A percentile compares a stretch with the other conserved stretches of the same genome.
phyloP scores from a whole-genome alignment of 2,113 vertebrate genomes.

The Dolichotis patagonum region DNA sequence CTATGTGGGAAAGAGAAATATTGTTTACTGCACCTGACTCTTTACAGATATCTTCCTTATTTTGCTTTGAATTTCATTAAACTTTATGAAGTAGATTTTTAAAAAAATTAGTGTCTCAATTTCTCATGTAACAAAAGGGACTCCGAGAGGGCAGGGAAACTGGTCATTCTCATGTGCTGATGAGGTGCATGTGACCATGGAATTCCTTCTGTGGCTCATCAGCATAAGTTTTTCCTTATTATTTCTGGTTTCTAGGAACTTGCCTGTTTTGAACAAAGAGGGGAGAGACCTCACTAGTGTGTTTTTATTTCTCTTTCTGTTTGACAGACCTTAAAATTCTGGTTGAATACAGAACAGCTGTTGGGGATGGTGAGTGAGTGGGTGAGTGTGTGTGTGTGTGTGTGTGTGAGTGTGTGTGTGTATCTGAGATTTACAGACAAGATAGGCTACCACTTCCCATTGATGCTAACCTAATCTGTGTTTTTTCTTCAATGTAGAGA shows the following conservation, averaged over 20 bases:
- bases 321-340: constrained; percentile 8
- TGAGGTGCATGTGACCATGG: neutral
- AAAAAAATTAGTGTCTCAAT: neutral
- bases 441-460: neutral
- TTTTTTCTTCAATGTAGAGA: neutral
- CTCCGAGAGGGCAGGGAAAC: neutral
- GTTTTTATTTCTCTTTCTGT: constrained; percentile 26
- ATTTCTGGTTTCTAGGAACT: neutral
- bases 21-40: neutral
- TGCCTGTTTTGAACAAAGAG: constrained; percentile 23
- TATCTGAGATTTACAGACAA: constrained; percentile 49
- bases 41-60: neutral
- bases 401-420: neutral
- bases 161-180: neutral
- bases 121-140: neutral
- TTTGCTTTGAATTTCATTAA: neutral
- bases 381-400: neutral
- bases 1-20: neutral
- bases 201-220: neutral
- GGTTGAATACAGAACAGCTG: constrained; percentile 46
- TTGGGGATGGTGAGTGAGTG: neutral
- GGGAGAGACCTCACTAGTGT: neutral
- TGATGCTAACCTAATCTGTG: constrained; percentile 30
- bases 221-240: neutral
- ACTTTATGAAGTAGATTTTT: neutral